Conservation (phyloP, 2,888 invertebrate species). For the Callimorpha dominula region DNA sequence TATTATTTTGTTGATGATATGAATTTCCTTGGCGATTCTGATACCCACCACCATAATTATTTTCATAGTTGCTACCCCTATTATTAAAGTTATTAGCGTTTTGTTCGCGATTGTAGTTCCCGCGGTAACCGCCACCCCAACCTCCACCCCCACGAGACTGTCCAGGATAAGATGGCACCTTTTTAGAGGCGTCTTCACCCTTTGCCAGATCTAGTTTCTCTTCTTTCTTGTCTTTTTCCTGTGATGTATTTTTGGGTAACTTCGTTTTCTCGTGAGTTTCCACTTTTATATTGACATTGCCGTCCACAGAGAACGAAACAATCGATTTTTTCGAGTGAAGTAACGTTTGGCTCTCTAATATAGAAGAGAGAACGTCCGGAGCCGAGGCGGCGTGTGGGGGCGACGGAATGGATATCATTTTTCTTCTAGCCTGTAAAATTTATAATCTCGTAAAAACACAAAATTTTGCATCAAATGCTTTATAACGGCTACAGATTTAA, state of each 20-base stretch:
- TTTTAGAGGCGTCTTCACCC: conserved; percentile 66
- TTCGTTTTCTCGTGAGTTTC: conserved; percentile 45
- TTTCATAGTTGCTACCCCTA: conserved; percentile 62
- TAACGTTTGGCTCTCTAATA: conserved; percentile 90
- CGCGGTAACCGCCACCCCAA: conserved; percentile 78
- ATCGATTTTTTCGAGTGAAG: conserved; percentile 89
- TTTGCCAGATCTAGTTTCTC: conserved; percentile 63
- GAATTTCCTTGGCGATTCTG: conserved; percentile 53
- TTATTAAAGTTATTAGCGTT: conserved; percentile 87
- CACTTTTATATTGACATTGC: conserved; percentile 86
- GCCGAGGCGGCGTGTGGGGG: conserved; percentile 77
- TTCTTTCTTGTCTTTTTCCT: conserved; percentile 26
- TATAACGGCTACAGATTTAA: too few relatives aligned
- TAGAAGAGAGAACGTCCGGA: conserved; percentile 89
- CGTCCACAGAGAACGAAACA: conserved; percentile 87
- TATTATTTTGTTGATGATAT: conserved; percentile 48
- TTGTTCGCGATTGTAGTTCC: conserved; percentile 59
- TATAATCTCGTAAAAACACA: conserved; percentile 25
- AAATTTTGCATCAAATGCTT: neutral
- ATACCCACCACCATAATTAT: conserved; percentile 68
- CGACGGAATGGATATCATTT: conserved; percentile 76
- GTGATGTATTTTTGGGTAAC: conserved; percentile 17
- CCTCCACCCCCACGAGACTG: conserved; percentile 83
- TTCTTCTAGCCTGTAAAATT: conserved; percentile 76
- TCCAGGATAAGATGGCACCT: conserved; percentile 89